Evolutionary conservation across 2,113 vertebrate species (phyloP).

Genomic region (Orcinus orca): DNA sequence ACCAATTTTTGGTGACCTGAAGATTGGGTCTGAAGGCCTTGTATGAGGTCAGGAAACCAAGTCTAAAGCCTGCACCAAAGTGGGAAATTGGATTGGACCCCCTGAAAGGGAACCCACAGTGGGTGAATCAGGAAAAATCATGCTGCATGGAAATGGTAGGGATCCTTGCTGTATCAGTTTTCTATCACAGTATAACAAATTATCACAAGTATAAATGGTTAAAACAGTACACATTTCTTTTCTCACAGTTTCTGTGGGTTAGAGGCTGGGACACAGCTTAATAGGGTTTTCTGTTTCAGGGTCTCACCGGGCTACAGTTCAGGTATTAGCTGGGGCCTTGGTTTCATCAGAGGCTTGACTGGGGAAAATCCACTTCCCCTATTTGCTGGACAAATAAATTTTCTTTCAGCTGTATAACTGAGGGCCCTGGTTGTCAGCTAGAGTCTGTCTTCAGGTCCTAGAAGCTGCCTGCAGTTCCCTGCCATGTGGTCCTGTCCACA

Average conservation of each 20-base stretch:
- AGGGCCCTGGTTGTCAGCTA: neutral
- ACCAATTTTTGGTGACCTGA: neutral
- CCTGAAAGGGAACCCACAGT: neutral
- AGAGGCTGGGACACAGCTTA: neutral
- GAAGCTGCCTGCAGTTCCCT: neutral
- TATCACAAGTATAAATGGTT: neutral
- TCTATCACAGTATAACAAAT: neutral
- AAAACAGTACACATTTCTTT: neutral
- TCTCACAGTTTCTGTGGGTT: neutral
- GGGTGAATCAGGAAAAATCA: neutral
- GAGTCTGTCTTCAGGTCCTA: neutral
- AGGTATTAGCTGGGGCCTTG: neutral
- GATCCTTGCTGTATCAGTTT: neutral
- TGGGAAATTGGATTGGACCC: neutral
- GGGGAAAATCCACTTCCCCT: neutral
- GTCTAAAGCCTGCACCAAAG: neutral
- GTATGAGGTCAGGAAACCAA: neutral
- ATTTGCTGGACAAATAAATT: neutral
- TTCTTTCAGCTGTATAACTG: neutral
- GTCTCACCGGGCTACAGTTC: neutral
- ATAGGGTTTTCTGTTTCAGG: neutral
- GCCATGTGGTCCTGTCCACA: neutral
- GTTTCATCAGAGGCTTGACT: neutral
- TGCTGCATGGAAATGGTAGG: neutral
- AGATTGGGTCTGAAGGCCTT: neutral